Evolutionary conservation across 2,113 vertebrate genomes (phyloP).

Genomic region (Pelodiscus sinensis): DNA sequence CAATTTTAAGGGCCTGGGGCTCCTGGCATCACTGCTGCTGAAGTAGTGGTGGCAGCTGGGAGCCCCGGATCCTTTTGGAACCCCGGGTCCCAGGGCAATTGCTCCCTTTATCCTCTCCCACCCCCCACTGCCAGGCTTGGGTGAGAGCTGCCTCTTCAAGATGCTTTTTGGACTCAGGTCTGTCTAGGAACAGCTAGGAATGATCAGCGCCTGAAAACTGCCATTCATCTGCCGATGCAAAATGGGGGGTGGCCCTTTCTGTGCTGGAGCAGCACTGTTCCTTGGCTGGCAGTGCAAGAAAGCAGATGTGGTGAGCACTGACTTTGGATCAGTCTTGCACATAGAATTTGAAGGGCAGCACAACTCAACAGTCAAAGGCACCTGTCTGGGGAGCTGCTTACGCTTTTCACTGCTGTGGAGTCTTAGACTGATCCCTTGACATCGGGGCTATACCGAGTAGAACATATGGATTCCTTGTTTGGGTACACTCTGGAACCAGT

Average conservation of each 20-base stretch:
- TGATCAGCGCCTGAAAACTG: rapidly evolving
- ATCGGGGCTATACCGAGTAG: neutral
- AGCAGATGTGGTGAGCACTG: neutral
- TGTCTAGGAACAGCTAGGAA: neutral
- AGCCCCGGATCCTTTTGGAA: no score
- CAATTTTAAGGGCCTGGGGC: no score
- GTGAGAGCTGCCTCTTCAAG: neutral
- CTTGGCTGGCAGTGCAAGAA: neutral
- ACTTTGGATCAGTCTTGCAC: neutral
- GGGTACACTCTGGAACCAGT: neutral
- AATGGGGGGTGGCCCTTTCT: neutral
- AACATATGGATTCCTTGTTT: neutral
- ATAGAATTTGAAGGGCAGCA: neutral
- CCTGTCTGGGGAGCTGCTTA: neutral
- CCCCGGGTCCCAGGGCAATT: no score
- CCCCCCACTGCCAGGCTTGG: no score
- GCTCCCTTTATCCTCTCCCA: no score
- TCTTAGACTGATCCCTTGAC: neutral
- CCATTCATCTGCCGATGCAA: rapidly evolving
- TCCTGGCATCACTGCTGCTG: no score
- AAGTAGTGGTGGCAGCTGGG: no score
- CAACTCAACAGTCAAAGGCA: neutral
- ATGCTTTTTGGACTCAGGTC: neutral
- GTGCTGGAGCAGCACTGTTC: neutral
- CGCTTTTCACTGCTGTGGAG: no score